Evolutionary conservation across 2,888 invertebrate genomes (phyloP).

Genomic region (Sarcophaga caerulescens): DNA sequence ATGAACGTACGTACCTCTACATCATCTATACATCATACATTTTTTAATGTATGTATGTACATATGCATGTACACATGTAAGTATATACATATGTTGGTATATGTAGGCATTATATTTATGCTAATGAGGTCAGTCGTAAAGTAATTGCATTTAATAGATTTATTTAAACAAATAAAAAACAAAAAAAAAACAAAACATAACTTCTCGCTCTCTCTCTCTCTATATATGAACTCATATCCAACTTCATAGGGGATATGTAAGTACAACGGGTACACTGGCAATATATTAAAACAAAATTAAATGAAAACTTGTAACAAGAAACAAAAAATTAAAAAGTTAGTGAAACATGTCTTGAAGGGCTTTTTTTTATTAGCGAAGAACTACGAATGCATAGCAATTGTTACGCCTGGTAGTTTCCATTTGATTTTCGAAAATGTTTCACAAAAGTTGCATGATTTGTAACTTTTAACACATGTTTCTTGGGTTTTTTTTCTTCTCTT

Average conservation of each 20-base stretch:
- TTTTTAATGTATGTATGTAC: background rate
- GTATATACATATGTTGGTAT: background rate
- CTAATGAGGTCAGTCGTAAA: constrained; percentile 64
- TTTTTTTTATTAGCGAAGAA: background rate
- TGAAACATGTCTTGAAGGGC: background rate
- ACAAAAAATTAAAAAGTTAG: background rate
- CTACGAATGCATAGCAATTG: constrained; percentile 35
- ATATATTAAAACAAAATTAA: background rate
- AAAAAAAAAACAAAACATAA: background rate
- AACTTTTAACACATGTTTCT: background rate
- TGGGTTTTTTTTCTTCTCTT: background rate
- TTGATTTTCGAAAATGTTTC: constrained; percentile 27
- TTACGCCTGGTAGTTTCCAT: constrained; percentile 53
- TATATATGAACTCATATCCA: too few species aligned
- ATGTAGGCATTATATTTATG: constrained; percentile 27
- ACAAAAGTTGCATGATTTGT: constrained; percentile 51
- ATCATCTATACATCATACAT: too few species aligned
- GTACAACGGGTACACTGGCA: background rate
- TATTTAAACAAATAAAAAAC: constrained; percentile 57
- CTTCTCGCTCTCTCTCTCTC: background rate
- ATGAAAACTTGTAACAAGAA: background rate
- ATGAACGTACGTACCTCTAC: background rate
- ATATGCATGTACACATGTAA: too few species aligned
- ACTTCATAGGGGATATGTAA: background rate
- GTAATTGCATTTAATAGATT: constrained; percentile 64